phyloP scores from a whole-genome alignment of 2,888 invertebrate species.

The Drosophila formosana region DNA sequence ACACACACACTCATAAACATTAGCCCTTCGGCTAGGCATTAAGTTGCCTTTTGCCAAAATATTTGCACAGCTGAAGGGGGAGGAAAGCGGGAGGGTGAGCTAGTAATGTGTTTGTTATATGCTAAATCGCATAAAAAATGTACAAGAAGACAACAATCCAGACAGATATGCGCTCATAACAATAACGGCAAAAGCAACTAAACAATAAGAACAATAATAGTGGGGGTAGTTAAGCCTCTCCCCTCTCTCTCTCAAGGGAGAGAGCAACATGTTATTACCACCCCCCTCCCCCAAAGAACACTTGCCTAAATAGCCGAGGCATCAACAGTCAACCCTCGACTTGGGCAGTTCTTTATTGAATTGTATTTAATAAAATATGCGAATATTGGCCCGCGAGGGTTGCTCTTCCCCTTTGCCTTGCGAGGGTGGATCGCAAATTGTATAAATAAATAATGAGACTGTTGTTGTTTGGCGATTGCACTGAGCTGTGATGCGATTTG shows the following conservation, averaged over 20 bases:
- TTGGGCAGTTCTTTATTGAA: conserved; percentile 61
- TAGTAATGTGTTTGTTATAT: conserved; percentile 79
- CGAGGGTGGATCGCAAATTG: conserved; percentile 58
- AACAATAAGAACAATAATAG: conserved; percentile 47
- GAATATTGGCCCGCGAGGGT: conserved; percentile 49
- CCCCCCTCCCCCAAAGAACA: conserved; percentile 30
- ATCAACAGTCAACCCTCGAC: conserved; percentile 41
- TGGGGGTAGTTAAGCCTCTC: neutral
- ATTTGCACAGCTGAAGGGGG: conserved; percentile 64
- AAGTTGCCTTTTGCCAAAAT: conserved; percentile 66
- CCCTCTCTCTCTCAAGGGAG: conserved; percentile 26
- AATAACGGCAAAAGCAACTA: conserved; percentile 59
- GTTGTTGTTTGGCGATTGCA: conserved; percentile 55
- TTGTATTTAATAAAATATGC: conserved; percentile 77
- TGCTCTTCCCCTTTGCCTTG: neutral
- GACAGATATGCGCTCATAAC: conserved; percentile 57
- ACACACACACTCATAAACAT: conserved; percentile 52
- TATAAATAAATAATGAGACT: conserved; percentile 74
- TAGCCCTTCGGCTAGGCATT: conserved; percentile 68
- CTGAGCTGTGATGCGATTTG: conserved; percentile 57
- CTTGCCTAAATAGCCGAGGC: conserved; percentile 56
- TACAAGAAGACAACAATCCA: conserved; percentile 32
- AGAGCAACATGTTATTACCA: conserved; percentile 47
- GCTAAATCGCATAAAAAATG: conserved; percentile 77
- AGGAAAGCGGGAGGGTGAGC: conserved; percentile 21